These are phyloP conservation scores for silkworm (Bombyx mori) DNA, from an alignment of 1,140 invertebrate genomes.

Conservation along the genomic window DNA sequence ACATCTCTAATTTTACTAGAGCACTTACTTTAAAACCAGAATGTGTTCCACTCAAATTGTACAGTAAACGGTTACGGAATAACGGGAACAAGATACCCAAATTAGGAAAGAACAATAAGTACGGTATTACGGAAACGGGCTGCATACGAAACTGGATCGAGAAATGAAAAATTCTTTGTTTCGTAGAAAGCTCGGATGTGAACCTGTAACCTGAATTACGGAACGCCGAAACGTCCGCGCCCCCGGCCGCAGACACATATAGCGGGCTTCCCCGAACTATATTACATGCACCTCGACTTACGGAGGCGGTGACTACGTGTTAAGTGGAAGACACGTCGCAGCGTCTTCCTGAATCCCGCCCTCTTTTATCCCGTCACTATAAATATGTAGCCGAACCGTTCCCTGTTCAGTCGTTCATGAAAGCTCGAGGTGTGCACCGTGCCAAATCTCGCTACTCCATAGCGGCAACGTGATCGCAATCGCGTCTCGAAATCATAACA, in stretches of 20 bases:
- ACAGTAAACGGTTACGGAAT: too few relatives aligned
- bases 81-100: too few relatives aligned
- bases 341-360: constrained; percentile 55
- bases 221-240: constrained; percentile 12
- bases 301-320: constrained; percentile 40
- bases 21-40: too few relatives aligned
- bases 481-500: constrained; percentile 23
- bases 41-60: too few relatives aligned
- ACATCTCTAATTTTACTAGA: too few relatives aligned
- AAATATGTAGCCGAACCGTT: constrained; percentile 52
- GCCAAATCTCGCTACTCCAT: constrained; percentile 37
- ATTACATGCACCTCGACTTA: constrained; percentile 42
- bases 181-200: too few relatives aligned
- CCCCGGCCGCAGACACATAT: constrained; percentile 24
- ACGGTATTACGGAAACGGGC: too few relatives aligned
- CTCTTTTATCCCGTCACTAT: constrained; percentile 41
- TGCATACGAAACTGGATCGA: too few relatives aligned
- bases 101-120: too few relatives aligned
- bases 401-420: constrained; percentile 57
- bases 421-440: constrained; percentile 40
- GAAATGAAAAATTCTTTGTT: too few relatives aligned
- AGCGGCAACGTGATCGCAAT: constrained; percentile 43
- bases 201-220: constrained; percentile 10
- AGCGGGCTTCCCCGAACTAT: constrained; percentile 62
- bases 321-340: constrained; percentile 53